Evolutionary conservation across 2,888 invertebrate species (phyloP), one percentile per base, ranked within the genome.

Genomic region (Drosophila basisetae): DNA sequence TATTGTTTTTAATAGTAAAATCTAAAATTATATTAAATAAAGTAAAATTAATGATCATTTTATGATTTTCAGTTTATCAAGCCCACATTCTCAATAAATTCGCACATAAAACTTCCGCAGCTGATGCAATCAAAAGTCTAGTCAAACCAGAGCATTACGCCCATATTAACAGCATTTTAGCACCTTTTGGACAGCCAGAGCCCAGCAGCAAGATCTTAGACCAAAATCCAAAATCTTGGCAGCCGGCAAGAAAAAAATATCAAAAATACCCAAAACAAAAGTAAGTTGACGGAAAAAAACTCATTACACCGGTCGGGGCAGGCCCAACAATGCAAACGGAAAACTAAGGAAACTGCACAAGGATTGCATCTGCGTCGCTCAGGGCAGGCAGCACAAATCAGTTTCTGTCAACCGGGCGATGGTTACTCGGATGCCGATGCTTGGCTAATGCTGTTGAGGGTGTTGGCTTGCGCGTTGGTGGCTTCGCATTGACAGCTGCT

Each of bases 391-490:
- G 80, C 80, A 76, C 66, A 80, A 83, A 87, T 85, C 84, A 82
- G 91, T 82, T 75, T 82, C 70, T 86, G 91, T 86, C 85, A 85
- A 91, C 91, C 61, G 55, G 59, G 55, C 49, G 73, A 53, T 25
- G 63, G 25, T 61, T 60, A 43, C 25, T 33, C 33, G 33, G 72
- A 60, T 50, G 78, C 67, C 66, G 66, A 59, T 56, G 47, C 54
- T 69, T 52, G 75, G 58, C 77, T 74, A 71, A 78, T 74, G 80
- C 59, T 70, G 53, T 63, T 83, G 84, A 75, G 83, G 82, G 74
- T 82, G 83, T 80, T 83, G 90, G 83, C 84, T 89, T 87, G 89
- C 84, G 87, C 82, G 88, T 85, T 90, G 89, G 91, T 84, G 91
- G 86, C 91, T 90, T 74, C 72, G 60, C 65, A 79, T 79, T 80